Base-by-base conservation (phyloP, 2,113 vertebrate species). In the Sardina pilchardus region DNA sequence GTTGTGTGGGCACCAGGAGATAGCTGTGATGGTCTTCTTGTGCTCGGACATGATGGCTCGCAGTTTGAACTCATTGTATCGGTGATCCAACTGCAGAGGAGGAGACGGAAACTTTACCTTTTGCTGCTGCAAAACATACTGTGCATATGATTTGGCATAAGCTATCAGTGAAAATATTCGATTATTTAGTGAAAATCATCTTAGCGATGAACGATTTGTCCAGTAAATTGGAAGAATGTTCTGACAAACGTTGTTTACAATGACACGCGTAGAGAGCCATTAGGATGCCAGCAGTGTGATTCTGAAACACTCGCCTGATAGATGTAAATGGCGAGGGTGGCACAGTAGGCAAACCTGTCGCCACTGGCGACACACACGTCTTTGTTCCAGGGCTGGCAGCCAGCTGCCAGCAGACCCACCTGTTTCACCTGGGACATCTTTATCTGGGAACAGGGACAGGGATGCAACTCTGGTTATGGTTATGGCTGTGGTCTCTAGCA, bases 381-480 rank as follows among this genome's bases (percentile, higher is more conserved):
- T 93, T 97, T 99, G 89, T 99, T 99, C 98, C 98, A 99, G 0
- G 98, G 98, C 91, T 99, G 98, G 87, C 98, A 99, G 21, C 98
- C 98, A 19, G 98, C 98, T 85, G 97, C 96, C 92, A 99, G 47
- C 85, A 99, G 94, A 4, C 97, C 98, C 89, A 99, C 97, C 94
- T 99, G 98, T 90, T 98, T 98, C 85, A 99, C 97, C 85, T 95
- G 97, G n/a, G 96, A 96, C 98, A 99, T 99, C 88, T 94, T 95
- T 90, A 92, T 90, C 96, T 97, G 92, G 63, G 87, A 90, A 91
- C 91, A 71, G 86, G 21, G 90, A 87, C 90, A 24, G 81, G 2
- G 45, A 12, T 47, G 45, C 45, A 10, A 47, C 12, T 42, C 2
- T 42, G 39, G 39, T 42, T 42, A 42, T 42, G 39, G 39, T 42